A percentile compares a stretch with the other conserved stretches of the same genome.
Conservation (phyloP, 2,113 vertebrate genomes). For the Cnemophilus loriae region DNA sequence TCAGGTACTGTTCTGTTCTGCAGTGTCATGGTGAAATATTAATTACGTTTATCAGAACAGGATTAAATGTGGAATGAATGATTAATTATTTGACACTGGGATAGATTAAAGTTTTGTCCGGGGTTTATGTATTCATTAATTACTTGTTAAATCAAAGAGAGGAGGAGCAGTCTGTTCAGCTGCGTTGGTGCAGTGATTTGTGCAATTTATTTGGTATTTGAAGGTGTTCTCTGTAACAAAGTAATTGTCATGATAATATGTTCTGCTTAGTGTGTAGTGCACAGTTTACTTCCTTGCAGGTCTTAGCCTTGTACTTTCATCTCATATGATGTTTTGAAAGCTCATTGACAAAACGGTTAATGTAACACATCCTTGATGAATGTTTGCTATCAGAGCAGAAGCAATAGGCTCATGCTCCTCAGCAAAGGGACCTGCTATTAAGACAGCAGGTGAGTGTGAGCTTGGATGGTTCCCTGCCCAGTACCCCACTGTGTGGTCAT, state of each 20-base stretch:
- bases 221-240: background rate
- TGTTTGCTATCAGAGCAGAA: background rate
- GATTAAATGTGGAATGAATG: slow-evolving; percentile 30
- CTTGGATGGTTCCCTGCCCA: background rate
- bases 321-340: background rate
- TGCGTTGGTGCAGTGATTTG: background rate
- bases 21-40: slow-evolving; percentile 41
- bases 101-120: slow-evolving; percentile 40
- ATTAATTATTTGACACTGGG: slow-evolving; percentile 41
- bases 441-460: background rate
- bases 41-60: slow-evolving; percentile 51
- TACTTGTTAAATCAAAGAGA: slow-evolving; percentile 40
- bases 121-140: slow-evolving; percentile 50
- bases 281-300: background rate
- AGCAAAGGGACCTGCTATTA: background rate
- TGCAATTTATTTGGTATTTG: background rate
- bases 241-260: background rate
- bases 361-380: background rate
- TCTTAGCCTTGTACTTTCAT: background rate
- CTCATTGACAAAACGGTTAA: background rate
- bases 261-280: background rate
- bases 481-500: background rate
- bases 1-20: slow-evolving; percentile 2
- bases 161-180: background rate
- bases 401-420: background rate